Conservation (phyloP, 2,797 vertebrate species). For the Podarcis lilfordi region DNA sequence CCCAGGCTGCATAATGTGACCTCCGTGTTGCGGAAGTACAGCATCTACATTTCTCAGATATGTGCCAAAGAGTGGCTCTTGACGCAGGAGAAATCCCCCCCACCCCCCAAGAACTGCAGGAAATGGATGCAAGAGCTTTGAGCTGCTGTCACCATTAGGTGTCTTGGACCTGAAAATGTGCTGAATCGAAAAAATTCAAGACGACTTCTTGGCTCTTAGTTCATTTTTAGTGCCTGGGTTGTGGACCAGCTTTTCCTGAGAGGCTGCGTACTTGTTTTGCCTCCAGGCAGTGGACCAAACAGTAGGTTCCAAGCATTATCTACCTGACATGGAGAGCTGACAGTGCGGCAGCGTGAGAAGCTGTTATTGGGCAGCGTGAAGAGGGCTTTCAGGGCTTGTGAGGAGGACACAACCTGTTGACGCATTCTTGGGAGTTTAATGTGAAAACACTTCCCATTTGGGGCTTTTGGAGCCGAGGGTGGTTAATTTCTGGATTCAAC, state of each 20-base stretch:
- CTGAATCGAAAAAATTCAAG: not conserved
- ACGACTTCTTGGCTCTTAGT: not conserved
- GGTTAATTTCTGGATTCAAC: not conserved
- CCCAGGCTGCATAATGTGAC: rapidly evolving
- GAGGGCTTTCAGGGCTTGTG: not conserved
- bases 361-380: not conserved
- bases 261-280: not conserved
- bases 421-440: not conserved
- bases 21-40: not conserved
- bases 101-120: not conserved
- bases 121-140: not conserved
- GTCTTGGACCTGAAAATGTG: not conserved
- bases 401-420: not conserved
- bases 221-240: not conserved
- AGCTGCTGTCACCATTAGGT: not conserved
- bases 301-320: not conserved
- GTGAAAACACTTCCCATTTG: not conserved
- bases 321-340: not conserved
- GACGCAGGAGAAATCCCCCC: not conserved
- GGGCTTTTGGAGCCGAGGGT: not conserved
- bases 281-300: not conserved
- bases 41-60: rapidly evolving
- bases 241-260: not conserved
- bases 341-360: no score
- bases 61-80: not conserved